Evolutionary conservation across 2,797 vertebrate genomes (phyloP).

Genomic region (Antennarius maculatus): DNA sequence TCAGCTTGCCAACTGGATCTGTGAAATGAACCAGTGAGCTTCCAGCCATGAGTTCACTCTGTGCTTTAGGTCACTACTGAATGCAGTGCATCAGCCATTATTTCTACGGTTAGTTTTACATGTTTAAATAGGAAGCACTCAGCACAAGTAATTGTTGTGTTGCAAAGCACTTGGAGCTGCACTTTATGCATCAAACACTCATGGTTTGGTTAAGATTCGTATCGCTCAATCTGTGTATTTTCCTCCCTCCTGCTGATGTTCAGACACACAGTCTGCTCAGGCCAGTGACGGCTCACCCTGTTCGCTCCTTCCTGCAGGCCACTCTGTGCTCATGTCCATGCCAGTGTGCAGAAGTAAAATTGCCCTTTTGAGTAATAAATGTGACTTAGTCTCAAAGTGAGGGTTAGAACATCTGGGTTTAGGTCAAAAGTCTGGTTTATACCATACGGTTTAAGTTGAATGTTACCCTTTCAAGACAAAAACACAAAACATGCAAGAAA

Average conservation of each 20-base stretch:
- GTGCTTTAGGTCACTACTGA: no score
- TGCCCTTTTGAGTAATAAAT: constrained; percentile 19
- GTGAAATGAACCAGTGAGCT: no score
- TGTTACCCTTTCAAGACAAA: constrained; percentile 17
- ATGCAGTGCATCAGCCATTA: no score
- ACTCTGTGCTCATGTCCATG: background rate
- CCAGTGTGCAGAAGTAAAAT: constrained; percentile 11
- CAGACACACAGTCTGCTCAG: constrained; percentile 15
- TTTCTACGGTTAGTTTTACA: no score
- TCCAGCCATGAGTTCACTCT: no score
- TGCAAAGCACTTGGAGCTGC: no score
- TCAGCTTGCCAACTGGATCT: no score
- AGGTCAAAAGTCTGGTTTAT: constrained; percentile 3
- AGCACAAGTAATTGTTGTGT: no score
- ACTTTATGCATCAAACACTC: no score
- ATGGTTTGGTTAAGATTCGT: constrained; percentile 35
- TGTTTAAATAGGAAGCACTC: no score
- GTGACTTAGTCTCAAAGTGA: constrained; percentile 16
- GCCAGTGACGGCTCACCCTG: background rate
- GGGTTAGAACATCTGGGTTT: constrained; percentile 23
- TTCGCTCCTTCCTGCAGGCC: constrained; percentile 8
- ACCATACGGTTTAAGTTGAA: constrained; percentile 18
- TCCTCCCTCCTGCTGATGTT: constrained; percentile 36
- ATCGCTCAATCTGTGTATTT: constrained; percentile 56
- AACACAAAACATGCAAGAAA: constrained; percentile 13